Percentiles rank a stretch among this genome's conserved stretches.
Conservation (phyloP, 2,113 vertebrate genomes). For the Saccopteryx bilineata region DNA sequence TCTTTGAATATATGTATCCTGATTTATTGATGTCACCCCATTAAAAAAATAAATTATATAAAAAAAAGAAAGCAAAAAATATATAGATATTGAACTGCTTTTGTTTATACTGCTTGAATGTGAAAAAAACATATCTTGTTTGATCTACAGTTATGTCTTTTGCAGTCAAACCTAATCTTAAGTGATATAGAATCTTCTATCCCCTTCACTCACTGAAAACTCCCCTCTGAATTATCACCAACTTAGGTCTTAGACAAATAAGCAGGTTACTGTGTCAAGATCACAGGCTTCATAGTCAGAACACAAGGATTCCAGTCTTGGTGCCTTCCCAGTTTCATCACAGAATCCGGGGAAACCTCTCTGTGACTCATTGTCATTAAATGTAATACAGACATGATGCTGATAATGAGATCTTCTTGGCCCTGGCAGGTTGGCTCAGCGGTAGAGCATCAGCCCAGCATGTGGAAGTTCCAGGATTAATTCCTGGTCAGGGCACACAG, state of each 20-base stretch:
- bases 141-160: not conserved
- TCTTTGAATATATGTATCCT: too few species aligned
- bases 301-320: not conserved
- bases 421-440: too few species aligned
- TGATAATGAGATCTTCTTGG: not conserved
- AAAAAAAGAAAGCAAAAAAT: not conserved
- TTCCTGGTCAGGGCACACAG: too few species aligned
- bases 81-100: not conserved
- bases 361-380: not conserved
- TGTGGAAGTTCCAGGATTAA: too few species aligned
- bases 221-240: not conserved
- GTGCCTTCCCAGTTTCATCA: not conserved
- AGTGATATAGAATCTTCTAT: not conserved
- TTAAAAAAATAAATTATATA: too few species aligned
- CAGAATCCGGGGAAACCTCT: not conserved
- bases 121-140: not conserved
- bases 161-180: not conserved
- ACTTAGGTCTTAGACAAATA: not conserved
- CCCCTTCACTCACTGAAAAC: not conserved
- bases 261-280: not conserved
- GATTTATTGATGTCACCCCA: too few species aligned
- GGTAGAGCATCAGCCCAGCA: too few species aligned
- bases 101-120: not conserved
- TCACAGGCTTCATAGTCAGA: not conserved
- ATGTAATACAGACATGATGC: not conserved